These are phyloP conservation scores for Seriola rivoliana DNA, from an alignment of 2,113 vertebrate genomes.

Conservation along the genomic window DNA sequence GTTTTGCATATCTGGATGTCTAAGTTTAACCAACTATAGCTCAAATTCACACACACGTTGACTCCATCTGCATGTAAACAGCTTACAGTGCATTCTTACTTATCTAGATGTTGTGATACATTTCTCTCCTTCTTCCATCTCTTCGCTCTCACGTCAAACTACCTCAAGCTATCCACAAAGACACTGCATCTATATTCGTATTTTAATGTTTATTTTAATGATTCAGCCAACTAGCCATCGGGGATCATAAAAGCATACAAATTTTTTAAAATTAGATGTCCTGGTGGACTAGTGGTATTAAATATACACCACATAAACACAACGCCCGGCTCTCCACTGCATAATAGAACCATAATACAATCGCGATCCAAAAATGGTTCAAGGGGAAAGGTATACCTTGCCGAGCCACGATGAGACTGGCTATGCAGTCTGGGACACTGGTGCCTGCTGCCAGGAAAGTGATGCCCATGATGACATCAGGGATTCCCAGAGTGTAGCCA, in stretches of 20 bases:
- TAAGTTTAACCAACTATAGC: not conserved
- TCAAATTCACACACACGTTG: not conserved
- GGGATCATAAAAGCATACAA: not conserved
- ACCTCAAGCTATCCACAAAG: not conserved
- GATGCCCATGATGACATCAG: conserved; percentile 99
- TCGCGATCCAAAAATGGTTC: not conserved
- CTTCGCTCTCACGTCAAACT: not conserved
- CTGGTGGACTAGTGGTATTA: not conserved
- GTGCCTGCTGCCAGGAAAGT: conserved; percentile 98
- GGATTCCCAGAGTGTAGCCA: conserved; percentile 97
- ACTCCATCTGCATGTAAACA: not conserved
- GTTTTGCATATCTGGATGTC: too few relatives aligned
- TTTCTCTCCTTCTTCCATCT: not conserved
- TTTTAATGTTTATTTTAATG: not conserved
- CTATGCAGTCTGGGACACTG: conserved; percentile 98
- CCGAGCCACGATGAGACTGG: conserved; percentile 96
- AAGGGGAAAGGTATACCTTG: conserved; percentile 87
- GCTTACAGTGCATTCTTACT: not conserved
- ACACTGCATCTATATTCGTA: not conserved
- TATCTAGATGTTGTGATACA: not conserved
- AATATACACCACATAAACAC: not conserved
- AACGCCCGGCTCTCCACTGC: not conserved
- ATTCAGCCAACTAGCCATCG: too few relatives aligned
- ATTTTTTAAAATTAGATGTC: not conserved
- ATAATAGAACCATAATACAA: not conserved